These are phyloP conservation scores for Cryptosula pallasiana DNA, from an alignment of 2,888 invertebrate genomes.

Conservation along the genomic window DNA sequence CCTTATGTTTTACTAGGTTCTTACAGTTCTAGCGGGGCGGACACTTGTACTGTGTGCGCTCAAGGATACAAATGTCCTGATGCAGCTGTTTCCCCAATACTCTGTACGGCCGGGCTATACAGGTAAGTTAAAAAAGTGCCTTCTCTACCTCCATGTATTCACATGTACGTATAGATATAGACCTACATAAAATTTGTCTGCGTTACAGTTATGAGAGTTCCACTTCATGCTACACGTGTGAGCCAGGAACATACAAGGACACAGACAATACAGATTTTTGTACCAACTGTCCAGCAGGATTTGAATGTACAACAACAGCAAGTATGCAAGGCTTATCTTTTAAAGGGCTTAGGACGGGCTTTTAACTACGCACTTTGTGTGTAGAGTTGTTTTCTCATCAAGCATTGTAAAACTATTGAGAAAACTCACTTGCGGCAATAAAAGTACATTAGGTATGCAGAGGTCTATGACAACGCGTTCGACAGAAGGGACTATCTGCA, in stretches of 20 bases:
- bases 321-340: neutral
- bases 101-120: constrained; percentile 9
- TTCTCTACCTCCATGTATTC: no score
- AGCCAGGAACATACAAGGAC: constrained; percentile 15
- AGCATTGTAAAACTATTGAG: no score
- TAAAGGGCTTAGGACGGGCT: no score
- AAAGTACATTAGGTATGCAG: no score
- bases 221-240: constrained; percentile 2
- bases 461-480: no score
- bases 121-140: no score
- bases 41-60: constrained; percentile 26
- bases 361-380: no score
- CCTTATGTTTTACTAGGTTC: constrained; percentile 24
- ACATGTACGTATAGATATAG: no score
- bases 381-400: no score
- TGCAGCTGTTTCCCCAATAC: constrained; percentile 22
- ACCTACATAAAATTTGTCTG: neutral
- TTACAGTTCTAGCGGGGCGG: constrained; percentile 27
- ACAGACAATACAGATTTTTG: neutral
- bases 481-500: no score
- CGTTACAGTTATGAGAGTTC: constrained; percentile 1
- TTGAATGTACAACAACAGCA: neutral
- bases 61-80: constrained; percentile 28
- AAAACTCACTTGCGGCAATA: no score
- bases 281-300: neutral